Evolutionary conservation across 2,113 vertebrate species (phyloP).

Genomic region (Microcebus griseorufus): DNA sequence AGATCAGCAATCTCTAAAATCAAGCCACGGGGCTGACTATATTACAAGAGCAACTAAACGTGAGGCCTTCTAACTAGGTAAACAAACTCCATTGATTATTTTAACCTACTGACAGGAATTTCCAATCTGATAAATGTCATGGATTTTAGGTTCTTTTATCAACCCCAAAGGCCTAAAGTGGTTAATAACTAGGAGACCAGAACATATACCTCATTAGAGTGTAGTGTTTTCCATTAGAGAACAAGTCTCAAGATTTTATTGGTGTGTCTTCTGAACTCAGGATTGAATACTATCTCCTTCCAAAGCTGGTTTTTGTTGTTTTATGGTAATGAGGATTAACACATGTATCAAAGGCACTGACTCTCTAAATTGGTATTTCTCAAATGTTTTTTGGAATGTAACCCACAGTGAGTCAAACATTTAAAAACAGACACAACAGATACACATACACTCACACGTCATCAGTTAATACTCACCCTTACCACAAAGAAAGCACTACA

Average conservation of each 20-base stretch:
- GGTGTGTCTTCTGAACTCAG: not conserved
- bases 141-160: not conserved
- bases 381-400: not conserved
- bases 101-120: not conserved
- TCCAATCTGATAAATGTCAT: not conserved
- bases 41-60: not conserved
- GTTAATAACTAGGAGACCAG: not conserved
- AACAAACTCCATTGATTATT: not conserved
- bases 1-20: not conserved
- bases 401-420: not conserved
- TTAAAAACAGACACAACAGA: not conserved
- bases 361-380: not conserved
- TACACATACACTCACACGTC: not conserved
- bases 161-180: not conserved
- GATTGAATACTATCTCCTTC: not conserved
- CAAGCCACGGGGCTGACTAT: not conserved
- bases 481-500: not conserved
- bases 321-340: not conserved
- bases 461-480: constrained; percentile 22
- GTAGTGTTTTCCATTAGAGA: not conserved
- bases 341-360: not conserved
- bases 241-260: not conserved
- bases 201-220: not conserved
- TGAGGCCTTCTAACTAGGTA: not conserved
- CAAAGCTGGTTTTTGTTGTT: not conserved